Evolutionary conservation across 2,888 invertebrate genomes (phyloP).

Genomic region (Chirona hameri): DNA sequence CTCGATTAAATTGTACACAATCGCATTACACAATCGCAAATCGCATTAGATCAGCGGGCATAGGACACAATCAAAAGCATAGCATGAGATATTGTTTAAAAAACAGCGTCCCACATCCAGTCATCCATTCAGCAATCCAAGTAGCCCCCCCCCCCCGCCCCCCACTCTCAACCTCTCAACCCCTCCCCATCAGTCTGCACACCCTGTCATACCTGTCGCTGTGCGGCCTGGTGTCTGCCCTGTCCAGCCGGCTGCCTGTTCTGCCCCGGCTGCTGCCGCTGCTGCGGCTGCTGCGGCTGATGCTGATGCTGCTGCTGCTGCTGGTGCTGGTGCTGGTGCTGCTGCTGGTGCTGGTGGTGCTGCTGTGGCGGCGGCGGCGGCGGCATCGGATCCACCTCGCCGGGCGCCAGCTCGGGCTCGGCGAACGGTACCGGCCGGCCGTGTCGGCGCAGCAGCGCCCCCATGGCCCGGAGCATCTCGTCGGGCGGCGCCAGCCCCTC

Average conservation of each 20-base stretch:
- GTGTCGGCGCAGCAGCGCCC: constrained; percentile 61
- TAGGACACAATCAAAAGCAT: too few species aligned
- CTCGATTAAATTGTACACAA: too few species aligned
- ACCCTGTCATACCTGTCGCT: background rate
- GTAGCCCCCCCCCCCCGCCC: too few species aligned
- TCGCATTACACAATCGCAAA: too few species aligned
- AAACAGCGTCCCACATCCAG: too few species aligned
- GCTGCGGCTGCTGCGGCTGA: constrained; percentile 48
- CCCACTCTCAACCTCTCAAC: too few species aligned
- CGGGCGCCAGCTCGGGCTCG: constrained; percentile 53
- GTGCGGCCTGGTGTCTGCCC: background rate
- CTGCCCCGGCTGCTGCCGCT: background rate
- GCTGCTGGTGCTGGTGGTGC: constrained; percentile 46
- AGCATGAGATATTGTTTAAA: too few species aligned
- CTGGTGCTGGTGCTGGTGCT: background rate
- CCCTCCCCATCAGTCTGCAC: too few species aligned
- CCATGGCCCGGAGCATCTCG: constrained; percentile 62
- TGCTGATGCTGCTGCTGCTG: too few species aligned
- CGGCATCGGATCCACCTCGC: background rate
- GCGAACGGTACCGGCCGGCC: constrained; percentile 67
- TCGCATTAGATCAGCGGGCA: too few species aligned
- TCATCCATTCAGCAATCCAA: too few species aligned
- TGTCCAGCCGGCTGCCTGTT: background rate
- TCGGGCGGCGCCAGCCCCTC: constrained; percentile 69
- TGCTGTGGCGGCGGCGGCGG: constrained; percentile 56